These are phyloP conservation scores for Lepidurus couesii DNA, from an alignment of 1,140 invertebrate species.

Conservation along the genomic window DNA sequence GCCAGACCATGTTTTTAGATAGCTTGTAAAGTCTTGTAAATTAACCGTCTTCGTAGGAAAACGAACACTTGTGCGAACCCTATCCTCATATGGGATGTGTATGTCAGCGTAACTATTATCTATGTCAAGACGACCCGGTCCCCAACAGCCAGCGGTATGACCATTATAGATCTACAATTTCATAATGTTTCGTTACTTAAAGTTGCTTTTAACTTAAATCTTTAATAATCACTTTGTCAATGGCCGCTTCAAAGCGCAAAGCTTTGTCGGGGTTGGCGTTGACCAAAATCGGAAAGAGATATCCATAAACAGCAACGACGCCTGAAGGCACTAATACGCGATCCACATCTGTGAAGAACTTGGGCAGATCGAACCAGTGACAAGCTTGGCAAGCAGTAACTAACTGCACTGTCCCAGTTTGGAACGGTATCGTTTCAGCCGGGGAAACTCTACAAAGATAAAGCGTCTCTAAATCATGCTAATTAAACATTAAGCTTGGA, in stretches of 20 bases:
- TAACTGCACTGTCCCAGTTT: constrained; percentile 43
- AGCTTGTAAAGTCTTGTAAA: background rate
- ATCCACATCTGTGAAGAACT: constrained; percentile 47
- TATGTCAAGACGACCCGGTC: background rate
- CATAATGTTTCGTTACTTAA: constrained; percentile 26
- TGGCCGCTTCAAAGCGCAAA: constrained; percentile 33
- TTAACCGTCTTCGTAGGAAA: background rate
- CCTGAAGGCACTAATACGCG: constrained; percentile 46
- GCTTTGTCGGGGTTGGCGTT: constrained; percentile 27
- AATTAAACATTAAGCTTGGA: background rate
- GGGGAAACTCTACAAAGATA: constrained; percentile 40
- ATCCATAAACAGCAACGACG: constrained; percentile 45
- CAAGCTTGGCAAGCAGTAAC: constrained; percentile 45
- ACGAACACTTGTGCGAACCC: background rate
- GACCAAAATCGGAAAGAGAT: constrained; percentile 38
- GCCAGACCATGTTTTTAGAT: background rate
- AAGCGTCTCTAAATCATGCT: background rate
- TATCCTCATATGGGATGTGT: background rate
- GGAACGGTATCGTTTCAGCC: constrained; percentile 43
- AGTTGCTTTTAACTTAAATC: constrained; percentile 24
- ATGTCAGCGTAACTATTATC: background rate
- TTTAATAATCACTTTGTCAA: constrained; percentile 34
- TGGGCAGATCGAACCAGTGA: constrained; percentile 50
- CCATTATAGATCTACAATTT: constrained; percentile 33
- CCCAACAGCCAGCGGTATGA: background rate